phyloP scores from a whole-genome alignment of 2,113 vertebrate genomes.

The Podocnemis expansa region DNA sequence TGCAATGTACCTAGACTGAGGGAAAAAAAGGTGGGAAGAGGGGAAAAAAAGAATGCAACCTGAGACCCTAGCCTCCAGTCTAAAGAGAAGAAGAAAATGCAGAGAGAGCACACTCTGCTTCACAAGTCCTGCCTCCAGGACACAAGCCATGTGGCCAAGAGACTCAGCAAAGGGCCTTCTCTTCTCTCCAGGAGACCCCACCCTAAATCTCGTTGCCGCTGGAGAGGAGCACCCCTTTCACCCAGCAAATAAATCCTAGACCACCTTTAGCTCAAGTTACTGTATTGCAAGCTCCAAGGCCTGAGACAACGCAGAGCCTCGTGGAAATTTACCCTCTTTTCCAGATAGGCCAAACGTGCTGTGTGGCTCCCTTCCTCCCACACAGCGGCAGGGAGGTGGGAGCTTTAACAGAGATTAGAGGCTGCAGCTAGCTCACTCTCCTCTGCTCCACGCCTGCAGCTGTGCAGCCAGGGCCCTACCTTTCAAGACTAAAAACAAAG shows the following conservation, averaged over 20 bases:
- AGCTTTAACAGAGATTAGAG: neutral
- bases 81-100: neutral
- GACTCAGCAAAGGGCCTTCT: rapidly evolving
- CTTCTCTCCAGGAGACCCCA: neutral
- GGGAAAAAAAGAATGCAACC: neutral
- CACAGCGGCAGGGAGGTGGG: rapidly evolving
- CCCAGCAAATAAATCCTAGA: constrained; percentile 32
- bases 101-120: neutral
- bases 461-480: constrained; percentile 14
- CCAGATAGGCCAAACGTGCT: neutral
- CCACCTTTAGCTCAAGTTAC: constrained; percentile 19
- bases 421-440: neutral
- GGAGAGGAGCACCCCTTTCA: constrained; percentile 29
- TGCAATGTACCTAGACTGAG: neutral
- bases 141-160: neutral
- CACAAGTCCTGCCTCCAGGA: neutral
- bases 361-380: neutral
- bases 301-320: neutral
- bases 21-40: rapidly evolving
- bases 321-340: neutral
- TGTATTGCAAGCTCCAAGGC: rapidly evolving
- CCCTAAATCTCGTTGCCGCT: constrained; percentile 10
- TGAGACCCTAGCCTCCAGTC: neutral
- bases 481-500: constrained; percentile 42
- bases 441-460: neutral